Evolutionary conservation across 2,888 invertebrate genomes (phyloP).

Genomic region (Acleris emargana): DNA sequence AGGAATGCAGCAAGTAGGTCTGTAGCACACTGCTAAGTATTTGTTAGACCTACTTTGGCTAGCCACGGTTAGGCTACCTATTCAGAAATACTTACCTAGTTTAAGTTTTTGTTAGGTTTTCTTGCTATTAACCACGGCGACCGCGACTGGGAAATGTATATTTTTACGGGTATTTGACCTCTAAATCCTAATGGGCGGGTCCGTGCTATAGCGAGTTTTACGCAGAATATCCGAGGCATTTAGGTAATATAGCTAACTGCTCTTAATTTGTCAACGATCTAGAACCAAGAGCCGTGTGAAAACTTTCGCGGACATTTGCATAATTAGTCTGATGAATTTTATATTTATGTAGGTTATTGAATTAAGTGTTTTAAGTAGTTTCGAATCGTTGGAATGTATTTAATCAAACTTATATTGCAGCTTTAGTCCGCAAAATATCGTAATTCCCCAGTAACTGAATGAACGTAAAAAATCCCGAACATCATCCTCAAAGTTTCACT

Average conservation of each 20-base stretch:
- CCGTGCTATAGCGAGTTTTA: not conserved
- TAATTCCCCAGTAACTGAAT: too few relatives aligned
- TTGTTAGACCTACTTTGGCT: conserved; percentile 27
- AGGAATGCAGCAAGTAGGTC: conserved; percentile 27
- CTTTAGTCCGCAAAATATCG: too few relatives aligned
- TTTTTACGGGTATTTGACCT: conserved; percentile 23
- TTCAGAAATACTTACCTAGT: conserved; percentile 2
- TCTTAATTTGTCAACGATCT: conserved; percentile 25
- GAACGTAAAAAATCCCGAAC: too few relatives aligned
- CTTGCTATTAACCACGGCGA: too few relatives aligned
- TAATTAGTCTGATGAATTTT: conserved; percentile 10
- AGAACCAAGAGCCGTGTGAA: conserved; percentile 16
- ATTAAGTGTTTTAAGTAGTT: not conserved
- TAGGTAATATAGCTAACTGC: conserved; percentile 27
- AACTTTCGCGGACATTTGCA: conserved; percentile 8
- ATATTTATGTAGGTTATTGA: conserved; percentile 4
- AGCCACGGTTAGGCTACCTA: conserved; percentile 19
- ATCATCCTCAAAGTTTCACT: too few relatives aligned
- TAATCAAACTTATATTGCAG: too few relatives aligned
- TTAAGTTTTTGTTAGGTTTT: conserved; percentile 13
- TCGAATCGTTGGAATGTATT: too few relatives aligned
- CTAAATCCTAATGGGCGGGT: conserved; percentile 4
- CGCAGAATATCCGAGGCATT: conserved; percentile 8
- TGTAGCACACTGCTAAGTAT: conserved; percentile 8
- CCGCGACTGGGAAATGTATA: not conserved